These are phyloP conservation scores for Acanthurus lineatus DNA, from an alignment of 2,797 vertebrate genomes.

Conservation along the genomic window DNA sequence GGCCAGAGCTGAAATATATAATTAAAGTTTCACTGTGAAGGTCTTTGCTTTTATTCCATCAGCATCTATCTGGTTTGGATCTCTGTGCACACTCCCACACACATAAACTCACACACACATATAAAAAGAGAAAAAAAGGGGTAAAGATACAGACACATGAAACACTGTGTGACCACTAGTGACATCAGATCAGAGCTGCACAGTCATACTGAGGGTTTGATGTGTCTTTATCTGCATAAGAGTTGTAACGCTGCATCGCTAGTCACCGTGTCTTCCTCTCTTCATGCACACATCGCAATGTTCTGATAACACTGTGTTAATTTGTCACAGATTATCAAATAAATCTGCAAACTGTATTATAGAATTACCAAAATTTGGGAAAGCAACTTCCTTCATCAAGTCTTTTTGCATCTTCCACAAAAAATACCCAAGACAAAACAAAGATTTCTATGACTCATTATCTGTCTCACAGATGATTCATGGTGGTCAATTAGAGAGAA, in stretches of 20 bases:
- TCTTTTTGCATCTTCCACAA: neutral
- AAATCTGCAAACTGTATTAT: slow-evolving; percentile 4
- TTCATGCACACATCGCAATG: neutral
- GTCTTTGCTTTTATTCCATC: slow-evolving; percentile 27
- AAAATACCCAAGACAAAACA: neutral
- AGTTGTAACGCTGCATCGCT: slow-evolving; percentile 7
- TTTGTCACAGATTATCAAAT: neutral
- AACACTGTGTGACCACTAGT: slow-evolving; percentile 17
- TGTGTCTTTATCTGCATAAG: slow-evolving; percentile 35
- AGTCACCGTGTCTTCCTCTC: slow-evolving; percentile 10
- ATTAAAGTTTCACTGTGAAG: slow-evolving; percentile 24
- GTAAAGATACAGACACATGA: too few species aligned
- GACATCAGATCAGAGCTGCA: slow-evolving; percentile 47
- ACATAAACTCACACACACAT: neutral
- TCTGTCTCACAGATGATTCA: slow-evolving; percentile 17
- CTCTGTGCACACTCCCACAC: neutral
- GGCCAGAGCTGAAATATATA: slow-evolving; percentile 22
- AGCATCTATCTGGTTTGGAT: slow-evolving; percentile 5
- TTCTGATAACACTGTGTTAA: slow-evolving; percentile 14
- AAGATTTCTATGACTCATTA: slow-evolving; percentile 12
- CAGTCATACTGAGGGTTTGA: slow-evolving; percentile 36
- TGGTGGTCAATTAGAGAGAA: slow-evolving; percentile 14
- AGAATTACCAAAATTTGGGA: neutral
- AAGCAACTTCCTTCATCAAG: neutral
- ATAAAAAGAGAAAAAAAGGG: neutral